Evolutionary conservation across 64 coral and sea anemone genomes (phyloP), one percentile per base, ranked within the genome.

Genomic region (Trachythela sp.): DNA sequence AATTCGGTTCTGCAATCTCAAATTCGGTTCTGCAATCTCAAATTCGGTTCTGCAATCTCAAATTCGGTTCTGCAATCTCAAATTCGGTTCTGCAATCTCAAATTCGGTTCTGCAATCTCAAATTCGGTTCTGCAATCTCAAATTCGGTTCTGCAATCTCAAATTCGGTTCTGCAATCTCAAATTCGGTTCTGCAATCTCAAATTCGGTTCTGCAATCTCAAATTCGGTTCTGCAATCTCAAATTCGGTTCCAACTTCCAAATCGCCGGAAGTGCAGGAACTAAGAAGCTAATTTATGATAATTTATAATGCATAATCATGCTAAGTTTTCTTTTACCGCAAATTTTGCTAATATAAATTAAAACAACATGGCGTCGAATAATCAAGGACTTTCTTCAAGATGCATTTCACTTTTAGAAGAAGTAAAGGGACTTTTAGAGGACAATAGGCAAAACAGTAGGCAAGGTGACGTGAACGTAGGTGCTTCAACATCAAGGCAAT

Each of bases 391-490:
- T 26, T 72, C 68, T 72, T 72, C 68, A 72, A 72, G 68, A 72
- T 72, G 68, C 68, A 1, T 72, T 6, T 72, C 68, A 9, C 68
- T 72, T 72, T 72, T 72, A 26, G n/a, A 72, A 72, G 18, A 72
- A 72, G 68, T 72, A 72, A 72, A 72, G 68, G 68, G 1, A 31
- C 68, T 72, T 72, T 35, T 72, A 72, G 68, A 72, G 68, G 29
- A 8, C 30, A 22, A 72, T 10, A n/a, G 3, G 68, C 68, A 52
- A 52, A 52, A 52, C 49, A 52, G 9, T 52, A 52, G 49, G 22
- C 1, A 11, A 52, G 22, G 22, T 20, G 8, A 52, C 8, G 9
- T 52, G 22, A 52, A 52, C 8, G 49, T 52, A 2, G 1, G 49
- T 52, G 49, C 49, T 52, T 52, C 49, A 11, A 52, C 49, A 52